phyloP scores from a whole-genome alignment of 2,113 vertebrate genomes.

The Paedocypris sp. region DNA sequence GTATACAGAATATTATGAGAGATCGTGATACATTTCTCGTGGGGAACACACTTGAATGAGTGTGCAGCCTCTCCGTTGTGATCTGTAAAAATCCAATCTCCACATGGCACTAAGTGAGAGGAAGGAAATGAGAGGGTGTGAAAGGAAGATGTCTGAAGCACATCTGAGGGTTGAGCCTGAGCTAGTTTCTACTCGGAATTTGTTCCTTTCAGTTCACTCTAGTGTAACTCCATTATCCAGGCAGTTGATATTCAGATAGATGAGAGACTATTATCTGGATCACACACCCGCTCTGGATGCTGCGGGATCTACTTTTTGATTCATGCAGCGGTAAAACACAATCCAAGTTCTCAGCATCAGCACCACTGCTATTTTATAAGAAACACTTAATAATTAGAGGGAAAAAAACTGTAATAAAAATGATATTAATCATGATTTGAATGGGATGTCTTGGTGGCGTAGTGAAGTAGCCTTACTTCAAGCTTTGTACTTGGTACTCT shows the following conservation, averaged over 20 bases:
- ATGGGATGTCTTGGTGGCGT: no score
- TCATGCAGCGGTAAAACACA: background rate
- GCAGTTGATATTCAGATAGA: slow-evolving; percentile 62
- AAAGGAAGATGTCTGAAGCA: slow-evolving; percentile 64
- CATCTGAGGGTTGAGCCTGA: slow-evolving; percentile 58
- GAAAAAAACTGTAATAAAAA: no score
- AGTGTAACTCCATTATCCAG: slow-evolving; percentile 57
- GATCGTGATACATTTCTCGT: slow-evolving; percentile 71
- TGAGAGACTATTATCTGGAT: slow-evolving; percentile 55
- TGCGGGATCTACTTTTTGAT: background rate
- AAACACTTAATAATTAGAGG: no score
- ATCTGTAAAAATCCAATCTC: slow-evolving; percentile 76
- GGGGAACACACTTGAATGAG: slow-evolving; percentile 70
- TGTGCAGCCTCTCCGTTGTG: slow-evolving; percentile 66
- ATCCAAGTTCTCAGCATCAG: no score
- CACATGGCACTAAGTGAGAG: slow-evolving; percentile 65
- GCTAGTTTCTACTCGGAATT: slow-evolving; percentile 51
- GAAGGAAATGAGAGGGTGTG: slow-evolving; percentile 60
- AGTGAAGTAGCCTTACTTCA: no score
- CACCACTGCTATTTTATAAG: no score
- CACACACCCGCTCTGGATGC: slow-evolving; percentile 27
- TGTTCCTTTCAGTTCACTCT: slow-evolving; percentile 55
- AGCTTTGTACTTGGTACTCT: no score
- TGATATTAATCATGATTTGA: no score
- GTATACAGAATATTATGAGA: slow-evolving; percentile 77